Conservation (phyloP, 2,797 vertebrate species). For the Mycteria americana region DNA sequence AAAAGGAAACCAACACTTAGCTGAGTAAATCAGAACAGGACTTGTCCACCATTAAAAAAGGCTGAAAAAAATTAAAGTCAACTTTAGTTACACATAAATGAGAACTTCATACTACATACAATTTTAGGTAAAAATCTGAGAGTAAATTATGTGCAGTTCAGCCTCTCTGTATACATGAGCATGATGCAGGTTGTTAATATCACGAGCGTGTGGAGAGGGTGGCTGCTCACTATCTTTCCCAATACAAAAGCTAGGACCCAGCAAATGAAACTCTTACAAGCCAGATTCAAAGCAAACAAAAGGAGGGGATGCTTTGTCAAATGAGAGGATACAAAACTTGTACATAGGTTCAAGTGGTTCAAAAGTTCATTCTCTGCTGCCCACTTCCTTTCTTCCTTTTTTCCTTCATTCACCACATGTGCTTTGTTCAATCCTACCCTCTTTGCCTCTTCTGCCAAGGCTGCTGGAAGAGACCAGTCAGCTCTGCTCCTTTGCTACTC, state of each 20-base stretch:
- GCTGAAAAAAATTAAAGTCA: neutral
- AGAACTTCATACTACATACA: neutral
- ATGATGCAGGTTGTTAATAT: neutral
- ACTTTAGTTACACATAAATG: neutral
- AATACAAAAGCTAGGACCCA: neutral
- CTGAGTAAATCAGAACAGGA: neutral
- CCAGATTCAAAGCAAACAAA: neutral
- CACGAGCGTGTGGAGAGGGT: accelerated
- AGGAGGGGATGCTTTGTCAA: neutral
- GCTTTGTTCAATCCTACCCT: neutral
- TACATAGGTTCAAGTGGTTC: neutral
- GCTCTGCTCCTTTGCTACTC: neutral
- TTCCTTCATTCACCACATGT: neutral
- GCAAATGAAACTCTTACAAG: accelerated
- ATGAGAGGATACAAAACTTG: neutral
- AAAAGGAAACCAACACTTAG: neutral
- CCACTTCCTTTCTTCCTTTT: neutral
- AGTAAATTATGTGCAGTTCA: neutral
- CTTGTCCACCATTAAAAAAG: neutral
- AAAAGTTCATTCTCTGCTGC: neutral
- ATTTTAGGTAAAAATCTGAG: neutral
- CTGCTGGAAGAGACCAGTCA: neutral
- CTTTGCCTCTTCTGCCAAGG: neutral
- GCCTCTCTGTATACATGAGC: neutral
- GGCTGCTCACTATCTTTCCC: neutral